Evolutionary conservation across 1,140 invertebrate species (phyloP).

Genomic region (Leptinotarsa defecta): DNA sequence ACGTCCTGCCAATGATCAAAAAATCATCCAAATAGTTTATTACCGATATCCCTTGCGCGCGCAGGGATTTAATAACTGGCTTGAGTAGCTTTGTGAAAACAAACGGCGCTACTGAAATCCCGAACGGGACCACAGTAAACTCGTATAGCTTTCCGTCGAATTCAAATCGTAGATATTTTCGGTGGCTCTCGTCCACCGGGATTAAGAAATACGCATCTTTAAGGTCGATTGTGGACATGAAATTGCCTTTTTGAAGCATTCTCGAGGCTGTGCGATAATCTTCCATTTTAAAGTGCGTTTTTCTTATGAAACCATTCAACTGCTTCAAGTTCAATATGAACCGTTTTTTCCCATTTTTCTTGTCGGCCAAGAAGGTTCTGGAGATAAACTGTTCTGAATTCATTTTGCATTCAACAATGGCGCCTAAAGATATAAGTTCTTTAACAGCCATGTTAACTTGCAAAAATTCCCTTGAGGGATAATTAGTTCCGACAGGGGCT

Average conservation of each 20-base stretch:
- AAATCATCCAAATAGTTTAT: slow-evolving; percentile 32
- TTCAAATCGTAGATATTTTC: slow-evolving; percentile 38
- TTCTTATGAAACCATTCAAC: slow-evolving; percentile 37
- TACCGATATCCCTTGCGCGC: background rate
- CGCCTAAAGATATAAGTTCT: background rate
- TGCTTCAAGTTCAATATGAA: slow-evolving; percentile 47
- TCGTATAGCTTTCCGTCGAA: slow-evolving; percentile 33
- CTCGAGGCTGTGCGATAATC: slow-evolving; percentile 39
- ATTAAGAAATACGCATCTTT: slow-evolving; percentile 38
- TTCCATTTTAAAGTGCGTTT: slow-evolving; percentile 45
- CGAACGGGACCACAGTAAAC: slow-evolving; percentile 34
- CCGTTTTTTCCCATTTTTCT: slow-evolving; percentile 34
- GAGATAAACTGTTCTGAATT: slow-evolving; percentile 37
- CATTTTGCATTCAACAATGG: slow-evolving; percentile 9
- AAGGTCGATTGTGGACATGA: slow-evolving; percentile 39
- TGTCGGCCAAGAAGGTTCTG: slow-evolving; percentile 35
- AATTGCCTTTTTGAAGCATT: slow-evolving; percentile 34
- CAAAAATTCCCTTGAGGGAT: background rate
- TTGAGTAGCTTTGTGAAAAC: slow-evolving; percentile 31
- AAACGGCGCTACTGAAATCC: slow-evolving; percentile 22
- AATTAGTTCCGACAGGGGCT: background rate
- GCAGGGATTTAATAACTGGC: slow-evolving; percentile 18
- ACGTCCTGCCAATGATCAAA: slow-evolving; percentile 20
- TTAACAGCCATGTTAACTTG: background rate
- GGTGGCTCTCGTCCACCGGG: slow-evolving; percentile 33